Conservation (phyloP, 2,888 invertebrate genomes). For the Harmothoe impar region DNA sequence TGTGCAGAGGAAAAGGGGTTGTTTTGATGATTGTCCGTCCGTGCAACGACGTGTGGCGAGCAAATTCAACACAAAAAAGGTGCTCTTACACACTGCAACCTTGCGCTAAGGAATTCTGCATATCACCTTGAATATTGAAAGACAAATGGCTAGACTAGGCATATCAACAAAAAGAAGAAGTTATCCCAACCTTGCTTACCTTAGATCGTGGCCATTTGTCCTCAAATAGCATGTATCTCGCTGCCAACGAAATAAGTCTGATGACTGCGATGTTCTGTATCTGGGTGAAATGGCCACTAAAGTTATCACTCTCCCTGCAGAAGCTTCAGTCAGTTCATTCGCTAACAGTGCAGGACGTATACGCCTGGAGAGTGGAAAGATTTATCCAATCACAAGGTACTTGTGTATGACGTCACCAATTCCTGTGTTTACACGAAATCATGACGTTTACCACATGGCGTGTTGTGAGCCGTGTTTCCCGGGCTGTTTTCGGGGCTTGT, state of each 20-base stretch:
- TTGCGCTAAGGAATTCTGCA: neutral
- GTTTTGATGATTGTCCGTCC: neutral
- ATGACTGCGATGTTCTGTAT: neutral
- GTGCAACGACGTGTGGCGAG: neutral
- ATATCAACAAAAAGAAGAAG: neutral
- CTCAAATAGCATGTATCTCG: neutral
- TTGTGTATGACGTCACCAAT: slow-evolving; percentile 49
- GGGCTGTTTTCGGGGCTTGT: slow-evolving; percentile 45
- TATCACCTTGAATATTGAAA: neutral
- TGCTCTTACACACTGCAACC: neutral
- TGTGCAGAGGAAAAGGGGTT: neutral
- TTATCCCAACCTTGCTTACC: neutral
- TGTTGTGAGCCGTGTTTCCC: slow-evolving; percentile 20
- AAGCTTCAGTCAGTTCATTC: no score
- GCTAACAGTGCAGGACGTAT: neutral
- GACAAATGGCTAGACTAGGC: neutral
- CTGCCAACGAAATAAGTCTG: slow-evolving; percentile 20
- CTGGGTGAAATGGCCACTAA: slow-evolving; percentile 42
- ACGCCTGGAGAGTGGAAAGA: neutral
- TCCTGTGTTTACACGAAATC: slow-evolving; percentile 35
- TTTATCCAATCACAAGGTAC: neutral
- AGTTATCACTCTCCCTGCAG: neutral
- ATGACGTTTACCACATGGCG: slow-evolving; percentile 1
- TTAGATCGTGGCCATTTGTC: slow-evolving; percentile 26
- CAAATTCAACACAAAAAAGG: neutral